Conservation (phyloP, 1,140 invertebrate species). For the Caenorhabditis remanei region DNA sequence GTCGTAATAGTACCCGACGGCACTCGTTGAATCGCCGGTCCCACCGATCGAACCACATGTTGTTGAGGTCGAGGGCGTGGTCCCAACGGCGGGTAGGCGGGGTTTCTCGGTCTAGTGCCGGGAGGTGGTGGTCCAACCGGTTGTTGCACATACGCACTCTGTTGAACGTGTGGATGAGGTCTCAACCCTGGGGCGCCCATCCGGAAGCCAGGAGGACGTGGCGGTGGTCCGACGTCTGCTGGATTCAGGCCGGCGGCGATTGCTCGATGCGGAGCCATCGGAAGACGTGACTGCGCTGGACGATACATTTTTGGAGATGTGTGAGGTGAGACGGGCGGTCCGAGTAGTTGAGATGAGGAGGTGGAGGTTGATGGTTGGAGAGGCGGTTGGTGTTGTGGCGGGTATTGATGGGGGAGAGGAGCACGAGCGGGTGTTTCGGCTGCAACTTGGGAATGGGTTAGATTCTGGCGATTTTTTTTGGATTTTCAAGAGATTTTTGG, state of each 20-base stretch:
- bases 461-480: not conserved
- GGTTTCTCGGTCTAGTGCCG: too few relatives aligned
- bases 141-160: too few relatives aligned
- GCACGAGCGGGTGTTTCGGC: not conserved
- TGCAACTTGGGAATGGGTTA: not conserved
- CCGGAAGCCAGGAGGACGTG: too few relatives aligned
- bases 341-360: constrained; percentile 23
- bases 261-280: constrained; percentile 32
- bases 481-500: too few relatives aligned
- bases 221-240: not conserved
- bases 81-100: too few relatives aligned
- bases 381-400: not conserved
- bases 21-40: too few relatives aligned
- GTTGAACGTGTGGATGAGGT: too few relatives aligned
- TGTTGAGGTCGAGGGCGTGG: too few relatives aligned
- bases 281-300: not conserved
- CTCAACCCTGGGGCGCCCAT: too few relatives aligned
- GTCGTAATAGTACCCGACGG: too few relatives aligned
- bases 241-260: constrained; percentile 7
- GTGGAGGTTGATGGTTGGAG: constrained; percentile 19
- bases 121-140: too few relatives aligned
- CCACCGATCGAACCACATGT: too few relatives aligned
- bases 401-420: not conserved
- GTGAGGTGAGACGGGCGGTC: constrained; percentile 3
- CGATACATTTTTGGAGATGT: not conserved